phyloP scores from a whole-genome alignment of 2,113 vertebrate genomes.

The Cryptoleucopteryx plumbea region DNA sequence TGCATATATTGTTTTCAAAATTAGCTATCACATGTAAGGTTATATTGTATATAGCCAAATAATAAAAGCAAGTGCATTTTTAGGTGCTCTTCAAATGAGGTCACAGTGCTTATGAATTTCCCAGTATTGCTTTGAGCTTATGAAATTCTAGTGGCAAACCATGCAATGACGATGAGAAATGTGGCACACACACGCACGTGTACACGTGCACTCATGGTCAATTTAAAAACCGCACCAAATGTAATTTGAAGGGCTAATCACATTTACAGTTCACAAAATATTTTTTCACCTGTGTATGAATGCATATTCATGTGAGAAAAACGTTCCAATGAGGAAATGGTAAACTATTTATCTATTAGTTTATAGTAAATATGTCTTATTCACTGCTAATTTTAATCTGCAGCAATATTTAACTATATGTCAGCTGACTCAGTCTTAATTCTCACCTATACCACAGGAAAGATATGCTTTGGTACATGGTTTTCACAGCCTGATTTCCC shows the following conservation, averaged over 20 bases:
- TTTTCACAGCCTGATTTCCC: background rate
- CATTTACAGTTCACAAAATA: background rate
- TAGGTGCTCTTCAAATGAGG: background rate
- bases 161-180: background rate
- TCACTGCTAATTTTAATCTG: background rate
- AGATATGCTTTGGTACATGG: background rate
- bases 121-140: background rate
- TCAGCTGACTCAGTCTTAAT: background rate
- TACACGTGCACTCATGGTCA: rapidly evolving
- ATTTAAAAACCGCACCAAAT: background rate
- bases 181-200: background rate
- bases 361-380: background rate
- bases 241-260: background rate
- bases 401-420: background rate
- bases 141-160: background rate
- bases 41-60: background rate
- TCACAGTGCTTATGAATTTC: background rate
- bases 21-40: background rate
- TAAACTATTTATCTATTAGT: background rate
- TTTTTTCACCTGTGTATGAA: background rate
- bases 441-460: background rate
- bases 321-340: background rate
- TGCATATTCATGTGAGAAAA: background rate
- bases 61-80: slow-evolving; percentile 1
- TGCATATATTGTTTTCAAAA: background rate